Conservation (phyloP, 2,113 vertebrate genomes). For the Bubo scandiacus region DNA sequence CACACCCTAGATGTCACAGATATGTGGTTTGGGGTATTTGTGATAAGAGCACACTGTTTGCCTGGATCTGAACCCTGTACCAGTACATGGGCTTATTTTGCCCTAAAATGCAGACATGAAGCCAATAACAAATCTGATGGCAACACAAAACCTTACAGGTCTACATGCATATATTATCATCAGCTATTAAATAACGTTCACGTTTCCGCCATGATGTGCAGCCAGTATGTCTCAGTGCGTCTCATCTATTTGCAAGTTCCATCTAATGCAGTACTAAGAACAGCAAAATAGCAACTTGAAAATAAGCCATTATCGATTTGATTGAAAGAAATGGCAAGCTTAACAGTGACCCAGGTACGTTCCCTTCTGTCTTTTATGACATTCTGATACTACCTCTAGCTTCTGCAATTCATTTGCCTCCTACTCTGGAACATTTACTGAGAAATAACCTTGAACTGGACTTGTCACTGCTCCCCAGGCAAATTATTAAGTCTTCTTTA, state of each 20-base stretch:
- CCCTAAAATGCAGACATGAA: neutral
- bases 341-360: neutral
- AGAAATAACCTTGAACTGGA: conserved; percentile 35
- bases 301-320: neutral
- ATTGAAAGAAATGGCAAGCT: neutral
- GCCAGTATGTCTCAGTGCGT: neutral
- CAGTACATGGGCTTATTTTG: neutral
- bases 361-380: neutral
- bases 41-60: neutral
- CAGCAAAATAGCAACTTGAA: neutral
- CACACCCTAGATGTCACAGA: neutral
- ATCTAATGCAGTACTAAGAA: neutral
- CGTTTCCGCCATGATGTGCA: neutral
- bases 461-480: neutral
- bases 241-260: neutral
- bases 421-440: neutral
- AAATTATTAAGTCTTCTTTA: conserved; percentile 20
- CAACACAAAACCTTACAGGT: neutral
- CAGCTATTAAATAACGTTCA: neutral
- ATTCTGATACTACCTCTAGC: neutral
- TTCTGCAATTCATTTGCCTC: neutral
- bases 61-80: neutral
- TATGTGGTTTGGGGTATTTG: fast-evolving
- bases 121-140: neutral
- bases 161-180: neutral